phyloP scores from a whole-genome alignment of 2,888 invertebrate genomes.

The Paralinhomoeus sp. region DNA sequence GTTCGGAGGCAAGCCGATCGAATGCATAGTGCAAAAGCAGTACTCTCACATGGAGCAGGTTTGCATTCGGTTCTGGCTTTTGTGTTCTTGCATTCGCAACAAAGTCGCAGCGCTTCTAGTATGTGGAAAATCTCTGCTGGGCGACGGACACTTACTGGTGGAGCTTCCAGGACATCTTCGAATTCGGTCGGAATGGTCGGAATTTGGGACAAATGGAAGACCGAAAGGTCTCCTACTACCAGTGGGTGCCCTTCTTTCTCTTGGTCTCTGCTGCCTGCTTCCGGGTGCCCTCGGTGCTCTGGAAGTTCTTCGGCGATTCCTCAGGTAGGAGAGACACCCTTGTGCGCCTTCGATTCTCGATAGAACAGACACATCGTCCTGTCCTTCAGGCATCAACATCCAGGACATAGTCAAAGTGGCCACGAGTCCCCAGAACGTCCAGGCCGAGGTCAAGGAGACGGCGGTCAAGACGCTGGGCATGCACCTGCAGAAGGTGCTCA shows the following conservation, averaged over 20 bases:
- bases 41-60: too few relatives aligned
- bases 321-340: too few relatives aligned
- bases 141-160: slow-evolving; percentile 6
- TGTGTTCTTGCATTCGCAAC: too few relatives aligned
- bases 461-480: slow-evolving; percentile 3
- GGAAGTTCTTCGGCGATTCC: background rate
- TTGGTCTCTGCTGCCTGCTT: background rate
- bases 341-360: too few relatives aligned
- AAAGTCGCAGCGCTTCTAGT: slow-evolving; percentile 1
- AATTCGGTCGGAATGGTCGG: too few relatives aligned
- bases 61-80: too few relatives aligned
- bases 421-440: slow-evolving; percentile 3
- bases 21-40: background rate
- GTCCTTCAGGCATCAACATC: slow-evolving; percentile 3
- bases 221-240: background rate
- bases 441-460: slow-evolving; percentile 1
- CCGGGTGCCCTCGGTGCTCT: background rate
- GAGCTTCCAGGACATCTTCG: background rate
- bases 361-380: too few relatives aligned
- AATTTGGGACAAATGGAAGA: background rate
- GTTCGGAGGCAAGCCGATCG: slow-evolving; percentile 1
- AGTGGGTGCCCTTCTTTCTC: slow-evolving; percentile 4
- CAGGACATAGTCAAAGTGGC: slow-evolving; percentile 5
- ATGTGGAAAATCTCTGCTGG: slow-evolving; percentile 7
- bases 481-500: slow-evolving; percentile 5